Evolutionary conservation across 2,797 vertebrate species (phyloP).

Genomic region (Hapalemur alaotrensis): DNA sequence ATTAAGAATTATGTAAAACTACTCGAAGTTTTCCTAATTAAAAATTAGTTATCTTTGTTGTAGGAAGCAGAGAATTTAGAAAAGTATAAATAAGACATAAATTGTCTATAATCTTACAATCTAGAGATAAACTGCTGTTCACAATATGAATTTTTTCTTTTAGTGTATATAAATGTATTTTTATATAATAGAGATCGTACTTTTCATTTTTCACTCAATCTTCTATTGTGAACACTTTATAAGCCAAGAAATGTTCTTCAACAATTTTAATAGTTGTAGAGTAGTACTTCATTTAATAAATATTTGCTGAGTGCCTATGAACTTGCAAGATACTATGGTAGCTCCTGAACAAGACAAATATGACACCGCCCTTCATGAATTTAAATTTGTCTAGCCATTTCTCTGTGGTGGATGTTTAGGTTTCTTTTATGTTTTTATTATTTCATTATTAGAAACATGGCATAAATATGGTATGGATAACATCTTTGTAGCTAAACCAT

Average conservation of each 20-base stretch:
- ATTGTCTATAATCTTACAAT: background rate
- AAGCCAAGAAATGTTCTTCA: slow-evolving; percentile 16
- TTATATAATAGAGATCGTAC: background rate
- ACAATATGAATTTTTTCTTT: background rate
- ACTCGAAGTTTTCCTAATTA: slow-evolving; percentile 23
- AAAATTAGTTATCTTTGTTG: slow-evolving; percentile 3
- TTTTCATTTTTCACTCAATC: background rate
- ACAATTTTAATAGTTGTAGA: background rate
- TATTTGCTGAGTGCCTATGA: background rate
- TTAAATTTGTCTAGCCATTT: background rate
- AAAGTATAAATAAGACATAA: background rate
- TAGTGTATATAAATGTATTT: background rate
- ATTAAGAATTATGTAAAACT: background rate
- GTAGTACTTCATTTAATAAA: background rate
- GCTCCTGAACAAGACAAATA: background rate
- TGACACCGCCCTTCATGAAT: background rate
- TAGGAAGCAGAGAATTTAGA: slow-evolving; percentile 16
- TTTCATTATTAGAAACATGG: background rate
- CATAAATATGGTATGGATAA: background rate
- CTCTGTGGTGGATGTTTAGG: background rate
- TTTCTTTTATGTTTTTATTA: background rate
- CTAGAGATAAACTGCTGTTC: slow-evolving; percentile 5
- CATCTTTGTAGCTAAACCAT: slow-evolving; percentile 2
- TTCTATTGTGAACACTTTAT: background rate
- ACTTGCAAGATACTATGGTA: background rate